A percentile compares a stretch with the other conserved stretches of the same genome.
Conservation (phyloP, 2,113 vertebrate species). For the Amblyopsis rosae region DNA sequence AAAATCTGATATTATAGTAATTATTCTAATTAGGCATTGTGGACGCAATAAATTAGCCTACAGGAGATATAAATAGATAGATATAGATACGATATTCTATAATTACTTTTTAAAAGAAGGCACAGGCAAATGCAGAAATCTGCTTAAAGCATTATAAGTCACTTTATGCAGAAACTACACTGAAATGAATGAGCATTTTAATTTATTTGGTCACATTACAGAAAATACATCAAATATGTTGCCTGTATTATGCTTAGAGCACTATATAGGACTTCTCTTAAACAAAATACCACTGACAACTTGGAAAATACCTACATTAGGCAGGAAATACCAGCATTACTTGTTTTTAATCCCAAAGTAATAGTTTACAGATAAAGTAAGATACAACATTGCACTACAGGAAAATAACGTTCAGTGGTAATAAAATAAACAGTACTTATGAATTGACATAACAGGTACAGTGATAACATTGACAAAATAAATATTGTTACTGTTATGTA, state of each 20-base stretch:
- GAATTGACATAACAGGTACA: constrained; percentile 41
- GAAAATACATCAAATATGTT: constrained; percentile 18
- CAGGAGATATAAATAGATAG: neutral
- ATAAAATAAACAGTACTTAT: constrained; percentile 31
- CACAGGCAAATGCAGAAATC: neutral
- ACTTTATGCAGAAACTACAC: too few species aligned
- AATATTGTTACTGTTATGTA: constrained; percentile 61
- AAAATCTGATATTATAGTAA: too few species aligned
- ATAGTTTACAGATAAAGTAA: constrained; percentile 27
- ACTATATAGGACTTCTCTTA: constrained; percentile 5
- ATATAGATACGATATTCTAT: neutral
- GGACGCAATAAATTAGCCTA: neutral
- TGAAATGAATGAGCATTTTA: constrained; percentile 17
- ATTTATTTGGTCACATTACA: constrained; percentile 53
- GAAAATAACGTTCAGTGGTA: constrained; percentile 34
- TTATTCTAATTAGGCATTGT: too few species aligned
- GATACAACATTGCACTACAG: constrained; percentile 18
- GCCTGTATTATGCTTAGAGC: neutral
- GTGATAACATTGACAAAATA: constrained; percentile 63
- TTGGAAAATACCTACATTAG: neutral
- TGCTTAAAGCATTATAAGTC: too few species aligned
- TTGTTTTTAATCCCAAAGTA: constrained; percentile 16
- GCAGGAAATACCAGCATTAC: constrained; percentile 16
- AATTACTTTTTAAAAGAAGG: too few species aligned
- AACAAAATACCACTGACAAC: constrained; percentile 11